phyloP scores from a whole-genome alignment of 2,888 invertebrate species.

The Teleiodes luculella region DNA sequence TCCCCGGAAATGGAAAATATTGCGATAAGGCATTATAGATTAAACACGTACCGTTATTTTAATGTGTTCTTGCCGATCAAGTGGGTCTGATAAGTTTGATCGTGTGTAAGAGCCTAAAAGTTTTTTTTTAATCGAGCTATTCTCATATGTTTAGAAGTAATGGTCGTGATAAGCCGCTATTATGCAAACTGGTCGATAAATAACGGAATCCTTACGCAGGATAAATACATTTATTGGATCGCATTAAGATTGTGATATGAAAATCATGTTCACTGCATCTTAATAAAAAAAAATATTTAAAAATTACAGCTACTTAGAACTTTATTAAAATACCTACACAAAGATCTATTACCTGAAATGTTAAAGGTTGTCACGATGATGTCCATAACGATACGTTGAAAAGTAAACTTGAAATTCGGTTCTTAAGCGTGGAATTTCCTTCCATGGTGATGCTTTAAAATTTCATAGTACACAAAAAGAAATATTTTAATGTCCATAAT shows the following conservation, averaged over 20 bases:
- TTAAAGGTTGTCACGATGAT: too few relatives aligned
- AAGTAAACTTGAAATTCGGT: too few relatives aligned
- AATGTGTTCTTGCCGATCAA: conserved; percentile 65
- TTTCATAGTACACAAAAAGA: too few relatives aligned
- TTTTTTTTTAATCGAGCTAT: conserved; percentile 1
- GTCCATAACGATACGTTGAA: too few relatives aligned
- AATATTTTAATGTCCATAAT: too few relatives aligned
- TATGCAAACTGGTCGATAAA: conserved; percentile 10
- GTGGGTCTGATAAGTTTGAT: conserved; percentile 40
- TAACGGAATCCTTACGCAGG: not conserved
- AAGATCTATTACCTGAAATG: too few relatives aligned
- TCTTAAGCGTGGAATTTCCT: too few relatives aligned
- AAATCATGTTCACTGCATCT: too few relatives aligned
- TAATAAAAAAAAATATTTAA: too few relatives aligned
- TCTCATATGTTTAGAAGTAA: conserved; percentile 1
- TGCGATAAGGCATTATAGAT: conserved; percentile 79
- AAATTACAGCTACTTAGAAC: too few relatives aligned
- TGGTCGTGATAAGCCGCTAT: not conserved
- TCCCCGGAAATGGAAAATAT: conserved; percentile 78
- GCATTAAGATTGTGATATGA: not conserved
- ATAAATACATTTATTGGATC: not conserved
- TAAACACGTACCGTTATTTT: conserved; percentile 67
- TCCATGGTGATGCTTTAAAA: too few relatives aligned
- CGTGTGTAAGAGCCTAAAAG: conserved; percentile 35
- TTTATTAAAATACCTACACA: too few relatives aligned